These are phyloP conservation scores for Linepithema humile DNA, from an alignment of 1,140 invertebrate genomes.

Conservation along the genomic window DNA sequence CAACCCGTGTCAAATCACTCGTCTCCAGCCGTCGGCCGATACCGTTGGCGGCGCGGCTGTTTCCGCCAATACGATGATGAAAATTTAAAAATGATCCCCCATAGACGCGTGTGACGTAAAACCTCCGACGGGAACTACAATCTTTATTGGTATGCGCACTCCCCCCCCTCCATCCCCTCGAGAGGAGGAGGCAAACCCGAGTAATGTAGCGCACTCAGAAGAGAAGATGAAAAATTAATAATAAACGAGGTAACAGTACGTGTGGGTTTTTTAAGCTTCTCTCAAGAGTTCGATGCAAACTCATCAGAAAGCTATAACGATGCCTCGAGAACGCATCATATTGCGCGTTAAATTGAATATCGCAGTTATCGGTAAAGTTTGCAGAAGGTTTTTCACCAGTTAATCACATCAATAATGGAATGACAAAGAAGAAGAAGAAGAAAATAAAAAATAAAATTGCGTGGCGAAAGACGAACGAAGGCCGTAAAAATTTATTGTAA, in stretches of 20 bases:
- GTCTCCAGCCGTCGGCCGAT: neutral
- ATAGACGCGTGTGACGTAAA: constrained; percentile 11
- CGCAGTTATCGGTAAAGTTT: neutral
- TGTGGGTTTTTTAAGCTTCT: neutral
- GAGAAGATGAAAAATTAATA: constrained; percentile 46
- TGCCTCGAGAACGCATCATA: neutral
- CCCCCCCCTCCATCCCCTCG: too few species aligned
- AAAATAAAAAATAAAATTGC: neutral
- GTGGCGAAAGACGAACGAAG: neutral
- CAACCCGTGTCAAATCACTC: neutral
- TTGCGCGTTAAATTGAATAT: neutral
- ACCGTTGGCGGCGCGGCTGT: neutral
- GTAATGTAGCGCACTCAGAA: neutral
- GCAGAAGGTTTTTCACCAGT: neutral
- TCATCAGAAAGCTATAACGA: neutral
- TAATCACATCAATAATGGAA: neutral
- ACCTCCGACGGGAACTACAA: constrained; percentile 3
- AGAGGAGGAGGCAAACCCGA: neutral
- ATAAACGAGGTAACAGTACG: constrained; percentile 8
- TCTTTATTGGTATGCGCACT: constrained; percentile 29
- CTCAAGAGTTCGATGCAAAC: neutral
- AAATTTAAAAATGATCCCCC: constrained; percentile 33
- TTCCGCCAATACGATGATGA: constrained; percentile 24
- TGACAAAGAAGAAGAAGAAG: neutral
- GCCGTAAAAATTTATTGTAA: neutral